Conservation (phyloP, 2,113 vertebrate species). For the Neogobius melanostomus region DNA sequence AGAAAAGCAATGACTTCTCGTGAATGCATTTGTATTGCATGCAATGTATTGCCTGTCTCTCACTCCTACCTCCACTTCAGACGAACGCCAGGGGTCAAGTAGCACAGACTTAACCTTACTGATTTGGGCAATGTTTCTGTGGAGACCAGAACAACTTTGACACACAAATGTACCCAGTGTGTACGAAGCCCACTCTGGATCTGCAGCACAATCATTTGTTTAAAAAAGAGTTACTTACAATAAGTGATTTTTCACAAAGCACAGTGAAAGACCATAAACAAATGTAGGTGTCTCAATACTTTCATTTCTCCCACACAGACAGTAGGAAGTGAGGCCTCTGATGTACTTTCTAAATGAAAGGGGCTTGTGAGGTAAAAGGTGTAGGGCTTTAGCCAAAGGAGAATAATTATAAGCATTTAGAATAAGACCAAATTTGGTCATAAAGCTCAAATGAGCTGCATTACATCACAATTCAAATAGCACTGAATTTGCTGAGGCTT, state of each 20-base stretch:
- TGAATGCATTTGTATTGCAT: not conserved
- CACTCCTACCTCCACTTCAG: slow-evolving; percentile 78
- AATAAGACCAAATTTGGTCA: too few relatives aligned
- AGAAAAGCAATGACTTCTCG: not conserved
- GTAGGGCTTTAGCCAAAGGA: not conserved
- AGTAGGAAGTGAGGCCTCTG: not conserved
- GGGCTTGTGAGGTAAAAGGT: not conserved
- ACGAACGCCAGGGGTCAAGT: slow-evolving; percentile 81
- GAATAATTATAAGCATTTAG: not conserved
- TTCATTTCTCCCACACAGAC: not conserved
- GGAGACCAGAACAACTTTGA: slow-evolving; percentile 83
- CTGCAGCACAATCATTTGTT: slow-evolving; percentile 55
- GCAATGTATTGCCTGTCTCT: not conserved
- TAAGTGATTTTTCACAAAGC: not conserved
- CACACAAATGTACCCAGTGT: slow-evolving; percentile 88
- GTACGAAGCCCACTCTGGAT: slow-evolving; percentile 85
- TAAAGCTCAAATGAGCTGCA: too few relatives aligned
- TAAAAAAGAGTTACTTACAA: too few relatives aligned
- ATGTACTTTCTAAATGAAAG: not conserved
- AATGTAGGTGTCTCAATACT: too few relatives aligned
- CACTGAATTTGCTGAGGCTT: slow-evolving; percentile 10
- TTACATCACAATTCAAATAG: slow-evolving; percentile 6
- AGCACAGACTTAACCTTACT: slow-evolving; percentile 84
- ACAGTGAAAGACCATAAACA: not conserved
- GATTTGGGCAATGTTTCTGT: slow-evolving; percentile 83